Base-by-base conservation (phyloP, 2,888 invertebrate genomes). In the Tipula vernalis region DNA sequence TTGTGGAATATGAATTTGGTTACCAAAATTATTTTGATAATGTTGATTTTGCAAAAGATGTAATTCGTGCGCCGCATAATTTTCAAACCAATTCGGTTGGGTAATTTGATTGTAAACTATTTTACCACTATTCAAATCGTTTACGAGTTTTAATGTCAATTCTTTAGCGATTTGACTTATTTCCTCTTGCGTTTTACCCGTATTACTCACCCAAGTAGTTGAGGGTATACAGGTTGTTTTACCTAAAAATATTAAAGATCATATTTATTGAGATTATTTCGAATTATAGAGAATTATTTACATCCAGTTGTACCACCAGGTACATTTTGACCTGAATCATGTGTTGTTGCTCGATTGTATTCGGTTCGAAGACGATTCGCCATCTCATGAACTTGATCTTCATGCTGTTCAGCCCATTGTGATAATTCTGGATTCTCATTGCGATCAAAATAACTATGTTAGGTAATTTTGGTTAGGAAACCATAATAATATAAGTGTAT, bases 81-180 rank as follows among this genome's bases (percentile, higher is more conserved):
- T 88, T 87, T 91, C 91, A 87, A 91, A 91, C 87, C 90, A 91
- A 83, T 90, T 89, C 0, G 91, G 90, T 87, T 91, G 89, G 0
- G 89, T 88, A 15, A 91, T 89, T 36, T 89, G 89, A 13, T 86
- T 88, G 15, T 91, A 90, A 44, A 86, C 89, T 0, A 90, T 71
- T 5, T 88, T 87, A 4, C 91, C 91, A 71, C 89, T 89, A 5
- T 89, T 89, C 90, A 91, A 89, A 87, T 91, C 91, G 1, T 88
- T 87, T 2, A 91, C 89, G 87, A 91, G 89, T 88, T 90, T 88
- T 57, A 90, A 89, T 8, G 89, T 89, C 88, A 91, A 86, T 36
- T 88, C 87, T 44, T 87, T 87, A 5, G 88, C 87, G 0, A 88
- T 6, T 28, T 42, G 10, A 83, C 88, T 88, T 2, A 88, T 47